Conservation (phyloP, 2,797 vertebrate species). For the Lates japonicus region DNA sequence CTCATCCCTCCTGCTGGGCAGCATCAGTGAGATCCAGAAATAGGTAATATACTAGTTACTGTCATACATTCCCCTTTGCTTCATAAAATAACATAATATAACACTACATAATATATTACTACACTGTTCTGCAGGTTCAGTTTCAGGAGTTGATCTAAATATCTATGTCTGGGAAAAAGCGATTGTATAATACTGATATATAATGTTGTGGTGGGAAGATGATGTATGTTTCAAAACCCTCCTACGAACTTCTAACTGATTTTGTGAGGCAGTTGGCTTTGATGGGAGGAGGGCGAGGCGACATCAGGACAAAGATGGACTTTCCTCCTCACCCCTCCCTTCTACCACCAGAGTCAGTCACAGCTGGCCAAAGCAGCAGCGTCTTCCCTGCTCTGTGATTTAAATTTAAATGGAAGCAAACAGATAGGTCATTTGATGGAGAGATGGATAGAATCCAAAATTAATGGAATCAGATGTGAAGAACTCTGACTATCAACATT, state of each 20-base stretch:
- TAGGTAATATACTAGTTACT: constrained; percentile 78
- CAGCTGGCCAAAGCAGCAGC: not conserved
- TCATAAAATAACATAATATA: no score
- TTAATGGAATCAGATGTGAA: not conserved
- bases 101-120: not conserved
- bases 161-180: constrained; percentile 1
- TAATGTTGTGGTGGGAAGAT: not conserved
- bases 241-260: constrained; percentile 83
- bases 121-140: not conserved
- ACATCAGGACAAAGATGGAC: constrained; percentile 97
- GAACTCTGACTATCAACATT: not conserved
- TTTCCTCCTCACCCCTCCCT: constrained; percentile 86
- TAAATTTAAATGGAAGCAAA: not conserved
- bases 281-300: constrained; percentile 96
- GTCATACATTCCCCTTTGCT: not conserved
- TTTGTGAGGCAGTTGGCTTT: constrained; percentile 94
- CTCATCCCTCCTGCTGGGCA: constrained; percentile 93
- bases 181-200: not conserved
- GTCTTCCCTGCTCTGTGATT: not conserved
- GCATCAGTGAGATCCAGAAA: constrained; percentile 92
- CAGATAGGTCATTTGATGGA: not conserved
- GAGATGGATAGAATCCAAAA: not conserved
- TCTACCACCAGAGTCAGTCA: constrained; percentile 90
- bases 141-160: not conserved
- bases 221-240: not conserved